Percentiles rank a stretch among this genome's conserved stretches.
phyloP scores from a whole-genome alignment of 2,888 invertebrate species.

The Eutolmus rufibarbis region DNA sequence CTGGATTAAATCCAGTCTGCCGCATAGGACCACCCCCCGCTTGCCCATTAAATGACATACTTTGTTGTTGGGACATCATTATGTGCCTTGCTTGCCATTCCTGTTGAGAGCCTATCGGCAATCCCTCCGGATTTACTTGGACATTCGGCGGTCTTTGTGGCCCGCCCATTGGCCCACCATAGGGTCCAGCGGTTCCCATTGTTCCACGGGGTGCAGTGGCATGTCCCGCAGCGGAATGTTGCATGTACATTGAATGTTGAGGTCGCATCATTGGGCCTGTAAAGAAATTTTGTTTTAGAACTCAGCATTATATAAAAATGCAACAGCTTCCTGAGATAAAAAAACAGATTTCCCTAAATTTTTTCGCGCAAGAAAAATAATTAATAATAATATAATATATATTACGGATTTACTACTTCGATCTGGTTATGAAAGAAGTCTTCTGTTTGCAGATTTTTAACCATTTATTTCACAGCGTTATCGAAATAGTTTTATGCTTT shows the following conservation, averaged over 20 bases:
- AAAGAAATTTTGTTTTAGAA: slow-evolving; percentile 10
- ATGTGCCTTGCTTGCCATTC: slow-evolving; percentile 59
- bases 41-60: slow-evolving; percentile 55
- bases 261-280: slow-evolving; percentile 74
- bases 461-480: too few species aligned
- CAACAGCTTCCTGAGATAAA: neutral
- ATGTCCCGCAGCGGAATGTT: slow-evolving; percentile 58
- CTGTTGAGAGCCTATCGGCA: slow-evolving; percentile 63
- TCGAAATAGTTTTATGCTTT: too few species aligned
- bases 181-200: slow-evolving; percentile 55
- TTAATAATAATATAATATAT: too few species aligned
- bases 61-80: slow-evolving; percentile 64
- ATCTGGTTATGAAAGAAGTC: too few species aligned
- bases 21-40: slow-evolving; percentile 57
- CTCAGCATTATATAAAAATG: neutral
- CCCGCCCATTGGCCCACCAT: slow-evolving; percentile 57
- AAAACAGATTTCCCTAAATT: too few species aligned
- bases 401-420: too few species aligned
- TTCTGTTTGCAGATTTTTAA: too few species aligned
- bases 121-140: slow-evolving; percentile 68
- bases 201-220: slow-evolving; percentile 56
- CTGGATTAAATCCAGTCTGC: slow-evolving; percentile 59
- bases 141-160: slow-evolving; percentile 67
- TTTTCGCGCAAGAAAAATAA: too few species aligned
- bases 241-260: slow-evolving; percentile 68